Conservation (phyloP, 2,797 vertebrate species). For the Micrastur ruficollis region DNA sequence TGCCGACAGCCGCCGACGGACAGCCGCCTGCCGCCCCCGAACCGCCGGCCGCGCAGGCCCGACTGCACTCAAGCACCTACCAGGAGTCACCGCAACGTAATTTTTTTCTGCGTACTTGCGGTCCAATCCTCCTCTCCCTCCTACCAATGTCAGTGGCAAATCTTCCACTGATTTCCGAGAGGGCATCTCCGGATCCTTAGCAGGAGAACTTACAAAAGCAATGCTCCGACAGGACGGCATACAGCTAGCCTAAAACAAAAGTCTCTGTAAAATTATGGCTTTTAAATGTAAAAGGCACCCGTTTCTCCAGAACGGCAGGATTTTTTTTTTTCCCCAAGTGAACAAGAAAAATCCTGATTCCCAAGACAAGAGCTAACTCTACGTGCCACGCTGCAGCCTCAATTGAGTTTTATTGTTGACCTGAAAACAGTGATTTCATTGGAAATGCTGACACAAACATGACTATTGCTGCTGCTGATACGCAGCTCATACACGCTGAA, state of each 20-base stretch:
- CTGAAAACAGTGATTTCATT: conserved; percentile 61
- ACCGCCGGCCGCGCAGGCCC: neutral
- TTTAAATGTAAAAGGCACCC: neutral
- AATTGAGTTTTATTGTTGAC: conserved; percentile 49
- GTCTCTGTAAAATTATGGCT: neutral
- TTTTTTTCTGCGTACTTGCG: rapidly evolving
- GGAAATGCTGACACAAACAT: conserved; percentile 67
- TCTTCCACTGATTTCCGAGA: neutral
- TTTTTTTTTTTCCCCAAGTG: neutral
- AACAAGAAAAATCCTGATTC: conserved; percentile 16
- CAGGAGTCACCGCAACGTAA: rapidly evolving
- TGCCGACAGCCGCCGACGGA: neutral
- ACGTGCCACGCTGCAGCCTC: neutral
- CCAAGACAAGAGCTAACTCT: conserved; percentile 2
- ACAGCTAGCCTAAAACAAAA: neutral
- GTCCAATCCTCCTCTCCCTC: neutral
- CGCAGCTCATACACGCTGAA: conserved; percentile 21
- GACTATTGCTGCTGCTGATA: conserved; percentile 51
- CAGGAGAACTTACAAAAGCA: neutral
- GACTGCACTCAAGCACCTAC: neutral
- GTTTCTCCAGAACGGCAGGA: neutral
- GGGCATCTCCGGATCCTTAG: neutral
- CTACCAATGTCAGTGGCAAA: neutral
- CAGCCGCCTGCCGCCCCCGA: neutral
- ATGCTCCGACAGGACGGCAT: neutral